Evolutionary conservation across 2,113 vertebrate species (phyloP).

Genomic region (Calidris pygmaea): DNA sequence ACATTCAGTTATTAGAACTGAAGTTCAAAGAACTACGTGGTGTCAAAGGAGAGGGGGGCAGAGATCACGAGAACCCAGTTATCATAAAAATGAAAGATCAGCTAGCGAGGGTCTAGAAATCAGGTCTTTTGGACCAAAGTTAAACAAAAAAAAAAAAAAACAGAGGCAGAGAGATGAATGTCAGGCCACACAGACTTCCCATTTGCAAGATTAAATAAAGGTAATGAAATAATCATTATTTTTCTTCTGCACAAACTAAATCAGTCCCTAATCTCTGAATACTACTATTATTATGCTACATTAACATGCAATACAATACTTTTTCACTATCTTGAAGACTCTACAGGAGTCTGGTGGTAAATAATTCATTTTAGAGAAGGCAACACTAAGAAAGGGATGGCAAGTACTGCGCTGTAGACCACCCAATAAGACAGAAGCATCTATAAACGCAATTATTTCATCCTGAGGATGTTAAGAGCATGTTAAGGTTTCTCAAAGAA

Average conservation of each 20-base stretch:
- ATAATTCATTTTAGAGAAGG: constrained; percentile 1
- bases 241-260: background rate
- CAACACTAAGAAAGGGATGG: background rate
- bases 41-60: background rate
- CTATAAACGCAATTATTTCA: constrained; percentile 1
- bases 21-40: background rate
- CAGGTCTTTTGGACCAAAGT: background rate
- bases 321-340: background rate
- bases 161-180: background rate
- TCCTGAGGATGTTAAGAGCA: background rate
- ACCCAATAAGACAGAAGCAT: background rate
- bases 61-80: background rate
- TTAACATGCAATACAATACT: background rate
- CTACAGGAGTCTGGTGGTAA: background rate
- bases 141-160: background rate
- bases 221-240: background rate
- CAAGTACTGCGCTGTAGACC: background rate
- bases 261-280: background rate
- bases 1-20: background rate
- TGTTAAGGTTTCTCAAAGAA: background rate
- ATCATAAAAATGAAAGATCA: background rate
- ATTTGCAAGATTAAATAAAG: background rate
- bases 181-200: background rate
- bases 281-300: background rate
- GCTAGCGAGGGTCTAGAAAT: background rate